Conservation (phyloP, 2,888 invertebrate genomes). For the Sarcophaga carnaria region DNA sequence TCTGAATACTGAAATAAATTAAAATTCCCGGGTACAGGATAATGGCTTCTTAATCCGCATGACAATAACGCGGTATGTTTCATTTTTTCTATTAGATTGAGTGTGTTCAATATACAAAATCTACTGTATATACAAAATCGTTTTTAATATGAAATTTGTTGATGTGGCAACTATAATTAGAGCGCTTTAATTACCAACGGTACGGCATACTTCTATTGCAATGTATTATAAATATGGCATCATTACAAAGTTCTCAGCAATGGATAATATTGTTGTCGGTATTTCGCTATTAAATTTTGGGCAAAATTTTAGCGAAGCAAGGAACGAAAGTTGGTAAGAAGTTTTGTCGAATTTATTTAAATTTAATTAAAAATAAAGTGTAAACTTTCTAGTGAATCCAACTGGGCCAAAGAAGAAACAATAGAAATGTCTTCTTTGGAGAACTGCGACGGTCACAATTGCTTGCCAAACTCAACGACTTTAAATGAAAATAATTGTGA, state of each 20-base stretch:
- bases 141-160: too few relatives aligned
- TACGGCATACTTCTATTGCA: too few relatives aligned
- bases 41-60: too few relatives aligned
- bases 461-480: background rate
- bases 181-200: too few relatives aligned
- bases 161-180: too few relatives aligned
- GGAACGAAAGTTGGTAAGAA: slow-evolving; percentile 75
- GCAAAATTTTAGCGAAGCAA: slow-evolving; percentile 71
- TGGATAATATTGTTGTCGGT: slow-evolving; percentile 79
- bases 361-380: background rate
- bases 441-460: background rate
- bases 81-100: too few relatives aligned
- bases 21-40: too few relatives aligned
- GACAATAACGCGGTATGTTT: too few relatives aligned
- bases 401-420: background rate
- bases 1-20: too few relatives aligned
- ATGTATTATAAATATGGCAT: too few relatives aligned
- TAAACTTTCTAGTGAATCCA: slow-evolving; percentile 34
- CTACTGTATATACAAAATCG: too few relatives aligned
- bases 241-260: slow-evolving; percentile 45
- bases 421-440: slow-evolving; percentile 18
- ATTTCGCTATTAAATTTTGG: slow-evolving; percentile 77
- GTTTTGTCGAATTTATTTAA: background rate
- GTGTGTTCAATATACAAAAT: too few relatives aligned
- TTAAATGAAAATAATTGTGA: slow-evolving; percentile 28